A percentile compares a stretch with the other conserved stretches of the same genome.
Evolutionary conservation across 2,888 invertebrate species (phyloP).

Genomic region (Drosophila colorata): DNA sequence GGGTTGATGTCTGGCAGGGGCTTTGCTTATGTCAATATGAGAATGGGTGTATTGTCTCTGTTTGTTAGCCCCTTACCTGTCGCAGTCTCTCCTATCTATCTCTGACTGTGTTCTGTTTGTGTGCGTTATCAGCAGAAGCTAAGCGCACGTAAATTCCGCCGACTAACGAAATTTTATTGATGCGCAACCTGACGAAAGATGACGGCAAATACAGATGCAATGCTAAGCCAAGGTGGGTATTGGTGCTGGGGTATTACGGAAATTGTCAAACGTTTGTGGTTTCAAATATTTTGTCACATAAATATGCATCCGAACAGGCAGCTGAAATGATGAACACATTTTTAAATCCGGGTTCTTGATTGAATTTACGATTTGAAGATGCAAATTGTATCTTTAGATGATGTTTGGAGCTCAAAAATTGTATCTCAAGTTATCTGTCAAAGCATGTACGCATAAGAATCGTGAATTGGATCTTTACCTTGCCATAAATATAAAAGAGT

Average conservation of each 20-base stretch:
- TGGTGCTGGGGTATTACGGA: constrained; percentile 12
- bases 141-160: constrained; percentile 57
- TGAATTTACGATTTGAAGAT: background rate
- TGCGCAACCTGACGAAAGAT: constrained; percentile 56
- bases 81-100: background rate
- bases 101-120: constrained; percentile 13
- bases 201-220: constrained; percentile 43
- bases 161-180: constrained; percentile 55
- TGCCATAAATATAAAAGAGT: too few relatives aligned
- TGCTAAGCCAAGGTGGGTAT: constrained; percentile 13
- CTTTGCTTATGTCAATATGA: constrained; percentile 67
- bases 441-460: background rate
- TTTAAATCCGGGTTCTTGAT: background rate
- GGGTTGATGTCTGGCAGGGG: constrained; percentile 44
- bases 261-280: constrained; percentile 42
- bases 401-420: background rate
- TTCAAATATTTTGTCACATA: constrained; percentile 27
- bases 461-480: too few relatives aligned
- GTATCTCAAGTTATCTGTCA: background rate
- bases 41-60: constrained; percentile 30
- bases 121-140: constrained; percentile 62
- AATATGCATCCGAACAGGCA: constrained; percentile 13
- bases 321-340: background rate
- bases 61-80: background rate
- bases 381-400: background rate